Base-by-base conservation (phyloP, 1,140 invertebrate species). In the Druon quercuslanigerum region DNA sequence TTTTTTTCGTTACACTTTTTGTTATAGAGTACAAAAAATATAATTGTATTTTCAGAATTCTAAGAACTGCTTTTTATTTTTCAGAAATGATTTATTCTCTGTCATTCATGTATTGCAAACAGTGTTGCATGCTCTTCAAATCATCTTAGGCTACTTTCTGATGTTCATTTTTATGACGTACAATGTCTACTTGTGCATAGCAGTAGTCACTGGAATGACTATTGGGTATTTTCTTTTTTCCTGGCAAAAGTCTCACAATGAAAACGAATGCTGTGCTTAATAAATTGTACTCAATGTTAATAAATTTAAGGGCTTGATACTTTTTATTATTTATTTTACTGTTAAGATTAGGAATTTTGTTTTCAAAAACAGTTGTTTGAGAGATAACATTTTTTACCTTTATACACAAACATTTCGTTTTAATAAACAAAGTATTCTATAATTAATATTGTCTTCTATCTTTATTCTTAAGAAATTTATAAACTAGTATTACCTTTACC, bases 161-260 rank as follows among this genome's bases (percentile, higher is more conserved):
- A 96, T 96, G 95, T 89, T 96, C 74, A 93, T 95, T 76, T 95
- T 95, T 84, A 96, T 96, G 95, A 96, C 95, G 0, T 96, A 95
- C 90, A 96, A 96, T 82, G 92, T 93, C 56, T 96, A 94, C 92
- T 89, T 96, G 0, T 95, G 94, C 78, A 60, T 94, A 0, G 92
- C 94, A 0, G 89, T 95, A 0, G 89, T 93, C 3, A 51, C 94
- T 8, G 95, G 95, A 2, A 92, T 94, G 25, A 93, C 92, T 8
- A 46, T 93, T 2, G 94, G 95, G 0, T 95, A 95, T 85, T 95
- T 95, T 85, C 79, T 94, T 8, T 94, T 96, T 75, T 92, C 93
- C 7, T 95, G 94, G 94, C 92, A 92, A 54, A 92, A 93, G 76
- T n/a, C 75, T 16, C 84, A 57, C 19, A 84, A 60, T 33, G 78